Base-by-base conservation (phyloP, 2,113 vertebrate species). In the Willisornis vidua region DNA sequence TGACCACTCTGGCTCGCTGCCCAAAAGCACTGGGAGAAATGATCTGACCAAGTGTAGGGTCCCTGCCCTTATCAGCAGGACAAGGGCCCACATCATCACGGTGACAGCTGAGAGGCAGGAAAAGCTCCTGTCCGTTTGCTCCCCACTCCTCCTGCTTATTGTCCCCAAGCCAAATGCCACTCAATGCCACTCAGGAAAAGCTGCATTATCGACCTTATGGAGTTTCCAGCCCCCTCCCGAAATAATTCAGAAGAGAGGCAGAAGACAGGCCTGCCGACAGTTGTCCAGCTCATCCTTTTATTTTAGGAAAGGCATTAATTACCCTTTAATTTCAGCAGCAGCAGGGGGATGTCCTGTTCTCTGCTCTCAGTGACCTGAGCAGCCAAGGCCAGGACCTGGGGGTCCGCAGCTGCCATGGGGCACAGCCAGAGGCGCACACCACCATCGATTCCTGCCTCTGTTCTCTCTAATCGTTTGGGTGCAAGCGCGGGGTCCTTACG, bases 241-340 rank as follows among this genome's bases (percentile, higher is more conserved):
- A 57, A n/a, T 6, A 35, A 35, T 3, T 41, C 45, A 48, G 74
- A 61, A 59, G 75, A 37, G 9, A 62, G 26, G 28, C 23, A 68
- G 39, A 62, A 6, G 2, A 29, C 15, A 68, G 26, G n/a, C 1
- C 41, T 46, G 37, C 3, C 31, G 15, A 4, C 4, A 49, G 22
- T 9, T n/a, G 29, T 3, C 3, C 5, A 26, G 19, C 4, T 71
- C 39, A 45, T 28, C 28, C 15, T 87, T 85, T 85, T 52, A 63
- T n/a, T 85, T 73, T 10, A 68, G 23, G 37, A 85, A 54, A 3
- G 3, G 22, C 6, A 35, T 76, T 71, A 85, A 77, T 97, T 97
- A 98, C 98, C 98, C 98, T 98, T 98, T 92, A 98, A 75, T 55
- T 97, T 97, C 78, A 98, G 93, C 29, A 98, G 91, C 68, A 98